These are phyloP conservation scores for Siniperca obscura DNA, from an alignment of 2,797 vertebrate species.

Conservation along the genomic window DNA sequence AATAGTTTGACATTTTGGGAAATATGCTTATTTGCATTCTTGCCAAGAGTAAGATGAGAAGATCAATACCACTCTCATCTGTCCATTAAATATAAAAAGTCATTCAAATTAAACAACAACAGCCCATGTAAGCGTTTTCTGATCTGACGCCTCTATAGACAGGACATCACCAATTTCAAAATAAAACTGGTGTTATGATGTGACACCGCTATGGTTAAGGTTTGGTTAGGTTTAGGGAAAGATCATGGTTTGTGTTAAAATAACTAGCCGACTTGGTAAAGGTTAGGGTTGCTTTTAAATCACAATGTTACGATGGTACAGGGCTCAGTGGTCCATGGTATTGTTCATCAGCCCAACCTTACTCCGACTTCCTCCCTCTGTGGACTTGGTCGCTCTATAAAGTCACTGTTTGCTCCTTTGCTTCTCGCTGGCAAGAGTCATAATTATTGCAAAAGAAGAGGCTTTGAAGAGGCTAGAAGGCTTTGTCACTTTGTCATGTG, in stretches of 20 bases:
- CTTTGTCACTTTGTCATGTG: too few species aligned
- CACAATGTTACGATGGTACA: too few species aligned
- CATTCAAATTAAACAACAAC: background rate
- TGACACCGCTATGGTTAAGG: background rate
- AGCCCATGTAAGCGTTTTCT: background rate
- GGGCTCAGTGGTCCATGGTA: too few species aligned
- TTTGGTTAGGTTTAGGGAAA: background rate
- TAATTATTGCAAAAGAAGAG: too few species aligned
- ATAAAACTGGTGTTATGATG: background rate
- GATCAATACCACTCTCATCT: background rate
- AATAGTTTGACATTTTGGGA: background rate
- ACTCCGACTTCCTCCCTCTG: too few species aligned
- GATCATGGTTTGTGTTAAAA: background rate
- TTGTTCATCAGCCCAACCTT: too few species aligned
- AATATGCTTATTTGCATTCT: background rate
- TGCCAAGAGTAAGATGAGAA: background rate
- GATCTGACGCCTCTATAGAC: background rate
- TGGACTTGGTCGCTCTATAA: too few species aligned
- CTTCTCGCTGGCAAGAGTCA: too few species aligned
- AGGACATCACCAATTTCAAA: background rate
- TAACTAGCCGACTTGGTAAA: too few species aligned
- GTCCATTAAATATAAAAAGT: background rate
- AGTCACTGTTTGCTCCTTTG: too few species aligned
- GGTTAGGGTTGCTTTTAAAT: too few species aligned
- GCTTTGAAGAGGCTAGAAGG: too few species aligned